Evolutionary conservation across 2,797 vertebrate species (phyloP).

Genomic region (Ciconia nigra): DNA sequence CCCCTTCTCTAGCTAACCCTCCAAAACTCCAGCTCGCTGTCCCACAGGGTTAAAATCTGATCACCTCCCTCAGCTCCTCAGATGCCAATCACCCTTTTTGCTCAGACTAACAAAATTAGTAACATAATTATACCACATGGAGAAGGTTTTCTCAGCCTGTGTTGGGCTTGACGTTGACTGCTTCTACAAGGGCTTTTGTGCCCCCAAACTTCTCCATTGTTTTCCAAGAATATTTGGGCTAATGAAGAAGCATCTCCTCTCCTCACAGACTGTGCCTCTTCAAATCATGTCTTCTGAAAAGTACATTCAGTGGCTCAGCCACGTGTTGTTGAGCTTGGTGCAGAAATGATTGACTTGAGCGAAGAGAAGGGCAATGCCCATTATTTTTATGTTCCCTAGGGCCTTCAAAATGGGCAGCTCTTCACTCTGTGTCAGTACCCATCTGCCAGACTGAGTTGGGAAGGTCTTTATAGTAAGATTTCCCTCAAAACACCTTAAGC

Average conservation of each 20-base stretch:
- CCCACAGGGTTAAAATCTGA: not conserved
- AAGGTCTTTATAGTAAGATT: not conserved
- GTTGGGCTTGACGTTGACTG: not conserved
- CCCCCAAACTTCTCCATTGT: rapidly evolving
- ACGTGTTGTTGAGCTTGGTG: not conserved
- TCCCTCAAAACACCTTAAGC: not conserved
- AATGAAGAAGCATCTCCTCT: not conserved
- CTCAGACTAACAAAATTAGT: not conserved
- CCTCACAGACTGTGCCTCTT: not conserved
- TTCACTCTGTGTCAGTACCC: not conserved
- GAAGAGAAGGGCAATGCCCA: not conserved
- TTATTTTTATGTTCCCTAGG: not conserved
- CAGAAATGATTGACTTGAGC: not conserved
- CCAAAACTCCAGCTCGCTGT: not conserved
- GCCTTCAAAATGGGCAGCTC: not conserved
- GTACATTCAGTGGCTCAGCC: not conserved
- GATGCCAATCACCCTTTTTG: not conserved
- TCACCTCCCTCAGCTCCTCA: not conserved
- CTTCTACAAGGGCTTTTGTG: not conserved
- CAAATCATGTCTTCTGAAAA: not conserved
- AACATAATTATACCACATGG: not conserved
- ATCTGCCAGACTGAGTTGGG: not conserved
- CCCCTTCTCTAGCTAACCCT: not conserved
- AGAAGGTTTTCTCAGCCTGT: not conserved
- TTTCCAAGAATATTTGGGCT: not conserved